Conservation (phyloP, 2,113 vertebrate species). For the Prinia subflava region DNA sequence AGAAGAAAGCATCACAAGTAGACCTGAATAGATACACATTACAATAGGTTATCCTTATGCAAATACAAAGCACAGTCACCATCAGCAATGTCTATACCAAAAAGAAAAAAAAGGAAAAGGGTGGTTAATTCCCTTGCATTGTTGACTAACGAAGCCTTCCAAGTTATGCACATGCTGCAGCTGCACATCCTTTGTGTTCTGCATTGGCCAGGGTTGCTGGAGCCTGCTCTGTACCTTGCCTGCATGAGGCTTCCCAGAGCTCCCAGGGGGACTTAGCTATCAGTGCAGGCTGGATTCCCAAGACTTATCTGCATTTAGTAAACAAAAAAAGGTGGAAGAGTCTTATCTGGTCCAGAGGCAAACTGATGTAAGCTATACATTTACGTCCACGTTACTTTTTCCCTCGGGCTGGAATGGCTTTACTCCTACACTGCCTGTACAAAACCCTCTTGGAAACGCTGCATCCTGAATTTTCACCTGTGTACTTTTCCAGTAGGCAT, state of each 20-base stretch:
- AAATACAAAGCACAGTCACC: neutral
- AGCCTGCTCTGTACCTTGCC: neutral
- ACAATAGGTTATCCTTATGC: neutral
- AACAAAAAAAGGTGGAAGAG: neutral
- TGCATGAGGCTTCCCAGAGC: neutral
- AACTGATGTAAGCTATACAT: neutral
- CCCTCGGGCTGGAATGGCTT: neutral
- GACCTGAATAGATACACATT: neutral
- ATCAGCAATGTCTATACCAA: neutral
- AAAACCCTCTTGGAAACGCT: neutral
- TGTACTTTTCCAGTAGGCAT: neutral
- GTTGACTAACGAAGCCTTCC: constrained; percentile 7
- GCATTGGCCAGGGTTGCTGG: neutral
- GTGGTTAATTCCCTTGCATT: neutral
- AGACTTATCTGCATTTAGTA: neutral
- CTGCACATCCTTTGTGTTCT: neutral
- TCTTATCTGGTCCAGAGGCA: neutral
- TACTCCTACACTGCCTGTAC: neutral
- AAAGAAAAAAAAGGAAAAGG: neutral
- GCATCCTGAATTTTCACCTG: neutral
- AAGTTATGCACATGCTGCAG: neutral
- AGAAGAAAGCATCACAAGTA: neutral
- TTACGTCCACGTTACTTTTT: neutral
- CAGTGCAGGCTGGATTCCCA: neutral
- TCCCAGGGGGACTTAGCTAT: neutral